A percentile compares a stretch with the other conserved stretches of the same genome.
phyloP scores from a whole-genome alignment of 2,113 vertebrate species.

The Todiramphus saurophagus region DNA sequence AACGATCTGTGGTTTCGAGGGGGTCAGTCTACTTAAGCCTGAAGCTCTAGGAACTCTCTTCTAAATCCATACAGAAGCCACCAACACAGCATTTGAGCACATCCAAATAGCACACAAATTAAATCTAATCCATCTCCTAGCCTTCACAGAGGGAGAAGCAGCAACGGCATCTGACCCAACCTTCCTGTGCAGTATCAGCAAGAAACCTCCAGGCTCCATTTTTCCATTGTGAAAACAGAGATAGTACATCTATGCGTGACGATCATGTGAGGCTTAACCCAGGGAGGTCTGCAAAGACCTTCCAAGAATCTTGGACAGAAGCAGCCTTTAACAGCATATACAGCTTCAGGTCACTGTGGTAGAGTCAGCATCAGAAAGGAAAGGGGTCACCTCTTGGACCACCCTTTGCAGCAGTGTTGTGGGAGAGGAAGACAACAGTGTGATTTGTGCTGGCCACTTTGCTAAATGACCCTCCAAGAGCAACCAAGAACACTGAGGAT shows the following conservation, averaged over 20 bases:
- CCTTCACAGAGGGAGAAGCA: neutral
- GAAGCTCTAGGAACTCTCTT: neutral
- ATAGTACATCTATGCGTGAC: fast-evolving
- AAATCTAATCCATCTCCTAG: neutral
- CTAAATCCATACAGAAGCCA: neutral
- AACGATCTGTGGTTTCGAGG: neutral
- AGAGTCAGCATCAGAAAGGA: neutral
- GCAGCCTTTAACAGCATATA: neutral
- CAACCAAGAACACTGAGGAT: neutral
- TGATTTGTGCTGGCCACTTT: fast-evolving
- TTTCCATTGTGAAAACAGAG: neutral
- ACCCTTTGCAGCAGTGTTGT: fast-evolving
- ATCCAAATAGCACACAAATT: neutral
- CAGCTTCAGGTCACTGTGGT: neutral
- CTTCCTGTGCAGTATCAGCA: neutral
- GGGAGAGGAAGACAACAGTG: neutral
- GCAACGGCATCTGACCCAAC: neutral
- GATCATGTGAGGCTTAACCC: neutral
- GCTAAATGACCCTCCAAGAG: neutral
- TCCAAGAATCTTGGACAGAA: neutral
- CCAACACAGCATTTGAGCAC: neutral
- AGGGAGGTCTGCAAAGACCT: neutral
- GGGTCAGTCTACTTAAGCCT: neutral
- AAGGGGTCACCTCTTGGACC: neutral
- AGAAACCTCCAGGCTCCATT: neutral